Base-by-base conservation (phyloP, 2,113 vertebrate species). In the Collichthys lucidus region DNA sequence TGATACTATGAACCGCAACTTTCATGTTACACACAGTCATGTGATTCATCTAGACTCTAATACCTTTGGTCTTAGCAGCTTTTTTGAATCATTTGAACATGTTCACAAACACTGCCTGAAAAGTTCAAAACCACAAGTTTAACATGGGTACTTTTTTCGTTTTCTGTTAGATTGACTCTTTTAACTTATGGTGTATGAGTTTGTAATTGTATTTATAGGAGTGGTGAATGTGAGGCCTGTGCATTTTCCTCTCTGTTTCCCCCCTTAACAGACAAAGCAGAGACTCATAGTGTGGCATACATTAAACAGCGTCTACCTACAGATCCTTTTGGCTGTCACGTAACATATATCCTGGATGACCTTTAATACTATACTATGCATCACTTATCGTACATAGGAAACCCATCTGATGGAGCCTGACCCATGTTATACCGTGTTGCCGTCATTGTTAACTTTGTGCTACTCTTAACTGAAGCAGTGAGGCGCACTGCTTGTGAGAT, bases 361-460 rank as follows among this genome's bases (percentile, higher is more conserved):
- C 85, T 93, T 89, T 87, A 85, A 89, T 86, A 85, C 77, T 84
- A 71, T 90, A 90, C 90, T 90, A 94, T 93, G 92, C 94, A 94
- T 90, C 85, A 80, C 35, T 69, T 72, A 77, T 80, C 72, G 78
- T 64, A 70, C 80, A 75, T 73, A 56, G n/a, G 31, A 82, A 65
- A 44, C 76, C 64, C 59, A 40, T 72, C 69, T 31, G 76, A 67
- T 16, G 65, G 56, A 86, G 65, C 82, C 75, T 6, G 49, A 71
- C 66, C 65, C 74, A 11, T 64, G 70, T 78, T 83, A 71, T 76
- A 77, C 35, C 52, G 59, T 79, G 70, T 74, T 16, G 53, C 76
- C 56, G 52, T 85, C 72, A 83, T 81, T 59, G 69, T 84, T 82
- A 57, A 65, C 75, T 71, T 81, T 29, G 80, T 89, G 82, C 86